Percentiles rank a stretch among this genome's conserved stretches.
Evolutionary conservation across 2,113 vertebrate species (phyloP).

Genomic region (Cacatua alba): DNA sequence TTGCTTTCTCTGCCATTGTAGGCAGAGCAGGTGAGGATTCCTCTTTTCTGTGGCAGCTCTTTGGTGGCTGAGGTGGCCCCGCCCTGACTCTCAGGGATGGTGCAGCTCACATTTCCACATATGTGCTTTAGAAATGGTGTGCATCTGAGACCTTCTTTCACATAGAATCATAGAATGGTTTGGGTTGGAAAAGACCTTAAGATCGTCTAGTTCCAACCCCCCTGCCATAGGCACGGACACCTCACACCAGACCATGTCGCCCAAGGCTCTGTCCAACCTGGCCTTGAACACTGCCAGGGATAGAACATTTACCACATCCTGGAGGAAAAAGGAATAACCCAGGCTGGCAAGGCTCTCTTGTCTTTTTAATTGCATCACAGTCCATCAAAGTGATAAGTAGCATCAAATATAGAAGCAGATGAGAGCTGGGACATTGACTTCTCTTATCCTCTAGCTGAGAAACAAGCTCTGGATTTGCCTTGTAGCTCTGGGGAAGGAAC

Average conservation of each 20-base stretch:
- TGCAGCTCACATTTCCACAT: background rate
- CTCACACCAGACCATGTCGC: background rate
- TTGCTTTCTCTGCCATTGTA: background rate
- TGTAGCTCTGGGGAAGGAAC: background rate
- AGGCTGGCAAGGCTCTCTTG: background rate
- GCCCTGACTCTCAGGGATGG: fast-evolving
- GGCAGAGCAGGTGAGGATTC: background rate
- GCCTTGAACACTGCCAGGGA: background rate
- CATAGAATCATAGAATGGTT: background rate
- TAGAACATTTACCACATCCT: background rate
- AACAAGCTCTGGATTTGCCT: background rate
- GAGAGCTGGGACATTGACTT: background rate
- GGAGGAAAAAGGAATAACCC: background rate
- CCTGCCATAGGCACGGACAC: background rate
- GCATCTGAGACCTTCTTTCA: background rate
- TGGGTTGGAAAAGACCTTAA: background rate
- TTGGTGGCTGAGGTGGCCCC: background rate
- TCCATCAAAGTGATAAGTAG: background rate
- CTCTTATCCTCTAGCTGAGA: background rate
- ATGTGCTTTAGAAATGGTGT: background rate
- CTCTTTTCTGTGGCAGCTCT: background rate
- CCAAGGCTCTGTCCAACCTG: background rate
- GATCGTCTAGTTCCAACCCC: background rate
- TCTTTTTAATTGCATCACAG: background rate
- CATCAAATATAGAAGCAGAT: background rate